Conservation (phyloP, 2,888 invertebrate species). For the Sericinus montela region DNA sequence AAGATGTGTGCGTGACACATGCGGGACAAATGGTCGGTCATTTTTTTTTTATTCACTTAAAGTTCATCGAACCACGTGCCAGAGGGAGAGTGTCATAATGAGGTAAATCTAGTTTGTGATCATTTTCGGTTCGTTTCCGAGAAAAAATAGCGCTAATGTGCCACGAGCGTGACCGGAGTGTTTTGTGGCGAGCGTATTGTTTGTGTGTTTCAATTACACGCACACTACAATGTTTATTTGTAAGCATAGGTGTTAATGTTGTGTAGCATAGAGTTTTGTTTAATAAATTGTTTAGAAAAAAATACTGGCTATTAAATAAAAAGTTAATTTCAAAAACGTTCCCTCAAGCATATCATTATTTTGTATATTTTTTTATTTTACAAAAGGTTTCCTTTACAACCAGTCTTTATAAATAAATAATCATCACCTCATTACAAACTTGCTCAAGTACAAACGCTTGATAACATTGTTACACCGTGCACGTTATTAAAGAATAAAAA, state of each 20-base stretch:
- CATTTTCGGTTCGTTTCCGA: constrained; percentile 24
- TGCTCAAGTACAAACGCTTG: background rate
- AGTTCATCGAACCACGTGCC: constrained; percentile 36
- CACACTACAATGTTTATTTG: background rate
- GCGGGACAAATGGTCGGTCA: constrained; percentile 49
- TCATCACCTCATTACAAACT: background rate
- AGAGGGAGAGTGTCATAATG: constrained; percentile 36
- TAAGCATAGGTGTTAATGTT: background rate
- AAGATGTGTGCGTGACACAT: constrained; percentile 37
- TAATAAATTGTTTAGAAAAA: no score
- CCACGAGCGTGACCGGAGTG: constrained; percentile 26
- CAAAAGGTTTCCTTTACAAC: background rate
- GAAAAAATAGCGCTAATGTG: constrained; percentile 30
- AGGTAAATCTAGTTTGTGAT: constrained; percentile 41
- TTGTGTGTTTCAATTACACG: background rate
- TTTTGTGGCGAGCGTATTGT: background rate
- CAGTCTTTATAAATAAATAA: background rate
- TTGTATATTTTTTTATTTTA: no score
- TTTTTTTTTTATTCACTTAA: constrained; percentile 56
- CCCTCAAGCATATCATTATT: no score
- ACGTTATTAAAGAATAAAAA: background rate
- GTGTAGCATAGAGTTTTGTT: no score
- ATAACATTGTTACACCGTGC: background rate
- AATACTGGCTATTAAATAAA: no score
- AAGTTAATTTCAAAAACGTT: no score